Evolutionary conservation across 1,140 invertebrate species (phyloP), one percentile per base, ranked within the genome.

Genomic region (Hormaphis cornu): DNA sequence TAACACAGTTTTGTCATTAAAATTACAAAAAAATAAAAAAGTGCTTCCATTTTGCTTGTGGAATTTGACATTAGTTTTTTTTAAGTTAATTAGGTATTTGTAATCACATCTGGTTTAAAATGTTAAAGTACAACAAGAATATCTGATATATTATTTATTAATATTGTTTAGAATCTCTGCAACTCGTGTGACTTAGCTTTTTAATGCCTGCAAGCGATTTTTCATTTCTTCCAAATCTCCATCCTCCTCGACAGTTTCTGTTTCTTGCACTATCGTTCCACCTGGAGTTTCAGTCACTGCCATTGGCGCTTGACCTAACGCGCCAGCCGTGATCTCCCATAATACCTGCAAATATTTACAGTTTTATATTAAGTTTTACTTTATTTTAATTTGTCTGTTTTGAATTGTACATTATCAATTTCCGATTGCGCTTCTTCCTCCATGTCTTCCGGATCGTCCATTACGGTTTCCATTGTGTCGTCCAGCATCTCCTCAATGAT

Each of bases 401-500:
- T 71, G 63, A 33, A 30, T 35, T 40, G 59, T 79, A 87, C 89
- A 81, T 95, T 95, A 74, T 97, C 93, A 59, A 97, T 87, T 83
- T 97, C 94, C 75, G 85, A 86, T 76, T 96, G 90, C 3, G 93
- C 95, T 74, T 89, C 90, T 76, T 97, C 91, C 76, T 95, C 93
- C 80, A 95, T 83, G 76, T 94, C 91, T 73, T 94, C 91, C 9
- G 89, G 86, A 79, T 94, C 91, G 75, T 93, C 91, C 48, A 69
- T 70, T 59, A 97, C 80, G 6, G 83, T 82, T 72, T 96, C 93
- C 86, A 99, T 89, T 30, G 95, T 96, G 78, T 99, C 97, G 73
- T 99, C 95, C 44, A 99, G 80, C 96, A 99, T 98, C 81, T 99
- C 95, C 77, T 98, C 96, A 70, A 99, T 94, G 50, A 98, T 97